phyloP scores from a whole-genome alignment of 2,113 vertebrate genomes.

The Gobio gobio region DNA sequence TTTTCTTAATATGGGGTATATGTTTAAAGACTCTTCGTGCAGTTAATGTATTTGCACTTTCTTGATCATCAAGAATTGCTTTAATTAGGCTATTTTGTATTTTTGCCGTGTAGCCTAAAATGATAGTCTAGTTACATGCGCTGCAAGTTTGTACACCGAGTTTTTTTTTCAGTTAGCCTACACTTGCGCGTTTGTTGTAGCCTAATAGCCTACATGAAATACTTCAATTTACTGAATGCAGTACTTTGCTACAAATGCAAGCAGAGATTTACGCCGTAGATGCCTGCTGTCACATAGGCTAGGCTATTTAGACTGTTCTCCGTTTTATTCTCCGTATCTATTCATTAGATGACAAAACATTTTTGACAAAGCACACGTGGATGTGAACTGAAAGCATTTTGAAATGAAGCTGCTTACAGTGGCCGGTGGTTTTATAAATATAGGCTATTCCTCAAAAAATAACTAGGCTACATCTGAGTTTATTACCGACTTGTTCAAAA shows the following conservation, averaged over 20 bases:
- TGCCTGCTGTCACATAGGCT: background rate
- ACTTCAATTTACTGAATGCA: background rate
- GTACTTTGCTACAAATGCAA: background rate
- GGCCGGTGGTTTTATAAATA: background rate
- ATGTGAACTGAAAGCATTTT: background rate
- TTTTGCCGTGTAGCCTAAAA: no score
- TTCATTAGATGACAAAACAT: background rate
- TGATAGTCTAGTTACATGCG: background rate
- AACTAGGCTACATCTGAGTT: no score
- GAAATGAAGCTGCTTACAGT: background rate
- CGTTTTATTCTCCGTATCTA: background rate
- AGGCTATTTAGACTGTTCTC: no score
- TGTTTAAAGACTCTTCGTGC: background rate
- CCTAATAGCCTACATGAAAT: background rate
- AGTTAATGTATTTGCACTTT: background rate
- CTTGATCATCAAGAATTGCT: background rate
- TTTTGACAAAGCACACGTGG: background rate
- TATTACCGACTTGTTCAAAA: background rate
- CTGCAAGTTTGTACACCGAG: background rate
- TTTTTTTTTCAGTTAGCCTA: background rate
- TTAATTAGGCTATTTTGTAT: background rate
- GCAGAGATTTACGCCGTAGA: background rate
- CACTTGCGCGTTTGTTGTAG: slow-evolving; percentile 13
- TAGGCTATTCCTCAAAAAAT: background rate
- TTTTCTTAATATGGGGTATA: background rate